A percentile compares a stretch with the other conserved stretches of the same genome.
These are phyloP conservation scores for Zygothrica quintamaculata DNA, from an alignment of 2,888 invertebrate genomes.

Conservation along the genomic window DNA sequence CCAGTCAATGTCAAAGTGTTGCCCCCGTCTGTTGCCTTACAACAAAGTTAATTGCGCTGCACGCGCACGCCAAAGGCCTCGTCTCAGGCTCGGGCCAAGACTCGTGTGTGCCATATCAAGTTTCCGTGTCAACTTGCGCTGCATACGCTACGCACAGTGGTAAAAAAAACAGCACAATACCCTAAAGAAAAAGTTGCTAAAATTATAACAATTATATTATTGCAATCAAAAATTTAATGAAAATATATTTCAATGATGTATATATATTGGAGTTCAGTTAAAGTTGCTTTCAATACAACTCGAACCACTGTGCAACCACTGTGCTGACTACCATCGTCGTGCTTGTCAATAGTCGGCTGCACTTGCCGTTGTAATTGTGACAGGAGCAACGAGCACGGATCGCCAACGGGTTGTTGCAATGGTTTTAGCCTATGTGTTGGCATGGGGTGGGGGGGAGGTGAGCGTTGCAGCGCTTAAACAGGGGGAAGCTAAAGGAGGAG, in stretches of 20 bases:
- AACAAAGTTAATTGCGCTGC: constrained; percentile 78
- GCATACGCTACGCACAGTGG: constrained; percentile 40
- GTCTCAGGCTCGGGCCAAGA: constrained; percentile 39
- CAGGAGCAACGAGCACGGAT: constrained; percentile 81
- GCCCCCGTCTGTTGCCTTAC: constrained; percentile 67
- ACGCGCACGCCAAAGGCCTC: constrained; percentile 73
- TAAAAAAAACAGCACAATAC: too few relatives aligned
- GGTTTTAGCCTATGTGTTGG: constrained; percentile 13
- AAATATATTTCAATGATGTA: too few relatives aligned
- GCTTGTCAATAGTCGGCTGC: constrained; percentile 77
- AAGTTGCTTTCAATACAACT: background rate
- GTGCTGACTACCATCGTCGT: constrained; percentile 51
- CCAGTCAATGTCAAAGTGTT: constrained; percentile 75
- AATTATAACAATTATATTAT: too few relatives aligned
- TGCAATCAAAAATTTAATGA: too few relatives aligned
- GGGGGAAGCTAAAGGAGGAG: background rate
- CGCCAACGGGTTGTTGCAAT: constrained; percentile 61
- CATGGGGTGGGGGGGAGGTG: constrained; percentile 1
- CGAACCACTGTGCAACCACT: constrained; percentile 43
- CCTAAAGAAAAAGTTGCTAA: too few relatives aligned
- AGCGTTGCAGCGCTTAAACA: background rate
- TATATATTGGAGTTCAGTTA: background rate
- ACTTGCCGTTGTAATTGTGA: constrained; percentile 81
- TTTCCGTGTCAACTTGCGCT: constrained; percentile 68
- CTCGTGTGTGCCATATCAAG: constrained; percentile 78